Percentiles rank a stretch among this genome's conserved stretches.
phyloP scores from a whole-genome alignment of 2,797 vertebrate species.

The Nyctalus aviator region DNA sequence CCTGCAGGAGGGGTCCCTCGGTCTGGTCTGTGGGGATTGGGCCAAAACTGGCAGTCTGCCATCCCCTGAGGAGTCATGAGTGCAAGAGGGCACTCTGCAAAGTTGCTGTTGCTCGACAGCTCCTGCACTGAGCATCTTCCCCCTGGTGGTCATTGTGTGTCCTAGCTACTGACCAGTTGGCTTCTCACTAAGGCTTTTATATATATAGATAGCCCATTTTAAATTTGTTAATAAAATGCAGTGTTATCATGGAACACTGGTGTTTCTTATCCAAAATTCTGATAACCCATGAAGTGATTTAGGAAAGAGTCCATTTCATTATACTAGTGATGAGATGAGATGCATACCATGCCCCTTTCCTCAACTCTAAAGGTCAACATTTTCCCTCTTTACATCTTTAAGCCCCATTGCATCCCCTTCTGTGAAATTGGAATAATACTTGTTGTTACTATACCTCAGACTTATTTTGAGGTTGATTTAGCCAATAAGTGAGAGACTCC shows the following conservation, averaged over 20 bases:
- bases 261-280: neutral
- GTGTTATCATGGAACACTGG: neutral
- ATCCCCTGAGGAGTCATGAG: too few species aligned
- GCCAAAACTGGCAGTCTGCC: too few species aligned
- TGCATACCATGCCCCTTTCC: rapidly evolving
- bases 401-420: too few species aligned
- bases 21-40: too few species aligned
- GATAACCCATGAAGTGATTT: neutral
- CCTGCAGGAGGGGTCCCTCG: too few species aligned
- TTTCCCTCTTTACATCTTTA: neutral
- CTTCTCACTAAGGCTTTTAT: too few species aligned
- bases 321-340: neutral
- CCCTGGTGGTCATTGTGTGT: too few species aligned
- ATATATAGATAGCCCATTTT: neutral
- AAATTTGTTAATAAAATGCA: neutral
- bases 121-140: too few species aligned
- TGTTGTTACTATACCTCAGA: neutral
- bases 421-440: neutral
- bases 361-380: neutral
- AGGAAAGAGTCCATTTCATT: neutral
- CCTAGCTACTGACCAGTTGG: too few species aligned
- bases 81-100: too few species aligned
- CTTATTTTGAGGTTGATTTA: neutral
- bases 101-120: too few species aligned
- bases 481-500: neutral